phyloP scores from a whole-genome alignment of 2,113 vertebrate species.

The Tychaedon coryphoeus region DNA sequence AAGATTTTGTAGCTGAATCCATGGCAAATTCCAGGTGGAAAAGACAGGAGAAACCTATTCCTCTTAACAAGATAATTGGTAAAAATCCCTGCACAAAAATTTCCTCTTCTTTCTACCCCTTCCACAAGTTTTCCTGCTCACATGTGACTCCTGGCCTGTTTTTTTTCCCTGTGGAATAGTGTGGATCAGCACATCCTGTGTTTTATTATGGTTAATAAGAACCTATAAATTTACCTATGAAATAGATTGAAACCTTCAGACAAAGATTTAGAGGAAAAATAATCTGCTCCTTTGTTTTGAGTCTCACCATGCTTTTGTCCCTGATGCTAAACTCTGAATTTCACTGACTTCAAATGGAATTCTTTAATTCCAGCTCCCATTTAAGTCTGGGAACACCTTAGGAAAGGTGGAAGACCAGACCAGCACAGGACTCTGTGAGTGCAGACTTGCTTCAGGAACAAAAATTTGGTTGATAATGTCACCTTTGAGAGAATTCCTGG shows the following conservation, averaged over 20 bases:
- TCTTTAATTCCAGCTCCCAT: neutral
- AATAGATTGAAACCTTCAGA: neutral
- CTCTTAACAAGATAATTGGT: neutral
- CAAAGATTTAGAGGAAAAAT: neutral
- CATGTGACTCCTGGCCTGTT: neutral
- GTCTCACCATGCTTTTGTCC: neutral
- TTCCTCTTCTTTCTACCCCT: neutral
- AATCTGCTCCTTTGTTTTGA: neutral
- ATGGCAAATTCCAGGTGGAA: neutral
- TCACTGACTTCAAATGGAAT: neutral
- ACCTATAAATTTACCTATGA: neutral
- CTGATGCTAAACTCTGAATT: neutral
- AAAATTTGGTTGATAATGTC: conserved; percentile 52
- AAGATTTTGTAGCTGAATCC: neutral
- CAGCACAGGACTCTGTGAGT: neutral
- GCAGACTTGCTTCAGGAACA: neutral
- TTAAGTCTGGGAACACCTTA: neutral
- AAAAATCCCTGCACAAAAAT: neutral
- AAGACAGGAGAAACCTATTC: neutral
- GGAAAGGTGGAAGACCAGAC: neutral
- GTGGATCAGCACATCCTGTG: neutral
- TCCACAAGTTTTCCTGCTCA: neutral
- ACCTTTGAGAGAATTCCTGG: conserved; percentile 65
- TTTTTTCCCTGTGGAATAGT: neutral
- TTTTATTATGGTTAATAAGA: neutral